Conservation (phyloP, 2,888 invertebrate genomes). For the Cheilosia variabilis region DNA sequence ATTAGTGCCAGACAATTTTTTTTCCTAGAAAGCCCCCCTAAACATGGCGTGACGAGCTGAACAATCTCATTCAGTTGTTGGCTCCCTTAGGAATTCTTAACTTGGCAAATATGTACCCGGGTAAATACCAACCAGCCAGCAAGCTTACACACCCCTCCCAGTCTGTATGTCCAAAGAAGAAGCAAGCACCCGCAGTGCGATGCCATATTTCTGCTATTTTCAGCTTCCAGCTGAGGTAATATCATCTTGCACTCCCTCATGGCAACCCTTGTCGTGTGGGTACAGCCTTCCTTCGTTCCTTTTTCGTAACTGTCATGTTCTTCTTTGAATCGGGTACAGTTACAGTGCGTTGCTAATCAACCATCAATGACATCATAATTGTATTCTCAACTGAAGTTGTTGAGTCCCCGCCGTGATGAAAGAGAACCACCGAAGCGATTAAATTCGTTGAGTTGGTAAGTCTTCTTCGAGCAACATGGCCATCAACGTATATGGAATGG, state of each 20-base stretch:
- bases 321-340: conserved; percentile 20
- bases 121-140: conserved; percentile 54
- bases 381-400: conserved; percentile 39
- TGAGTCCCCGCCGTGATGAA: conserved; percentile 26
- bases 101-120: conserved; percentile 66
- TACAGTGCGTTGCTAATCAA: conserved; percentile 46
- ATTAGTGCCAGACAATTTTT: background rate
- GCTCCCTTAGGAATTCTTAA: conserved; percentile 69
- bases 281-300: conserved; percentile 25
- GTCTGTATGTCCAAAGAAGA: background rate
- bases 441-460: conserved; percentile 8
- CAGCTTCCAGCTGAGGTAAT: conserved; percentile 72
- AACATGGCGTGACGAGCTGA: conserved; percentile 54
- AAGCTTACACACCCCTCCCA: background rate
- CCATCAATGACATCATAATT: conserved; percentile 69
- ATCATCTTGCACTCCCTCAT: conserved; percentile 41
- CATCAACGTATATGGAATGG: conserved; percentile 4
- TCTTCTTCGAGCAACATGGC: conserved; percentile 12
- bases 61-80: conserved; percentile 58
- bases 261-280: conserved; percentile 7
- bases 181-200: conserved; percentile 34
- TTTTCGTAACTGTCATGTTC: conserved; percentile 19
- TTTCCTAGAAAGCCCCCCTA: background rate
- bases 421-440: conserved; percentile 44
- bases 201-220: conserved; percentile 71